Conservation (phyloP, 2,113 vertebrate genomes). For the Anseranas semipalmata region DNA sequence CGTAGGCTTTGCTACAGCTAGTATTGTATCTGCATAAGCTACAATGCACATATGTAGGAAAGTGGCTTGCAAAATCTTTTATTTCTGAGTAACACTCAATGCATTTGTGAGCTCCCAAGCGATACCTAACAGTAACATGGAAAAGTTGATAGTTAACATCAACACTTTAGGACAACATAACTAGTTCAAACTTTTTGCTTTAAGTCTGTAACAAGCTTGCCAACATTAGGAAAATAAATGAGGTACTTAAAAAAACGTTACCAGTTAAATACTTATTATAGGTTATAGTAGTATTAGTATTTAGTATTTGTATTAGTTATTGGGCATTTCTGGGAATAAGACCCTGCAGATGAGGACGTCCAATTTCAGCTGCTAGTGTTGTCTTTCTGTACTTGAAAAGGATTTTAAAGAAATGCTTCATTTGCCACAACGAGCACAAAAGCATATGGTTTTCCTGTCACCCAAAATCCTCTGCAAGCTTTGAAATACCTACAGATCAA, state of each 20-base stretch:
- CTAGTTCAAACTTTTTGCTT: neutral
- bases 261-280: neutral
- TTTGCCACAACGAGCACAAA: neutral
- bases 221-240: neutral
- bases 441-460: neutral
- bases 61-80: conserved; percentile 89
- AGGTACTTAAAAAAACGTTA: neutral
- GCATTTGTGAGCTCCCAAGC: conserved; percentile 82
- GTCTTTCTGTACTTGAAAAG: neutral
- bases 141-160: neutral
- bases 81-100: conserved; percentile 89
- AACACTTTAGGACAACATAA: neutral
- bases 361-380: neutral
- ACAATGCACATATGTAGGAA: conserved; percentile 87
- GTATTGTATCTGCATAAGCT: conserved; percentile 92
- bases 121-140: conserved; percentile 67
- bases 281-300: neutral
- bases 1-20: conserved; percentile 92
- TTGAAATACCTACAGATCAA: neutral
- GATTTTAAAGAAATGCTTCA: neutral
- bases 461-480: neutral
- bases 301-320: too few species aligned
- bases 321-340: neutral
- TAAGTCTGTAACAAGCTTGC: neutral
- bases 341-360: neutral